These are phyloP conservation scores for Eubasilissa regina DNA, from an alignment of 1,140 invertebrate species.

Conservation along the genomic window DNA sequence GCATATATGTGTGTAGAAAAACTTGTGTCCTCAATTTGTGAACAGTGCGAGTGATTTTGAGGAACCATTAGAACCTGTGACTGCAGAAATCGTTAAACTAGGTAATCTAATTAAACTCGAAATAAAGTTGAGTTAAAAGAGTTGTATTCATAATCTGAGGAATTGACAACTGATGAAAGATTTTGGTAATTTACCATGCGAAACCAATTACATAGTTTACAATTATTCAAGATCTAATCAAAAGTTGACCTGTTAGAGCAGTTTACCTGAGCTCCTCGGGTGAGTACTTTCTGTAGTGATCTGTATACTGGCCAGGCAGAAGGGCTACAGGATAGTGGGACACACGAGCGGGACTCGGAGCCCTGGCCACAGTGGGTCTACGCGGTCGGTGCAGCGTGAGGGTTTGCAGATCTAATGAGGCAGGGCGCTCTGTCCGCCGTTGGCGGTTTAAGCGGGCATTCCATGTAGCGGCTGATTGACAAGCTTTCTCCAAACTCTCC, in stretches of 20 bases:
- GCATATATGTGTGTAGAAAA: too few relatives aligned
- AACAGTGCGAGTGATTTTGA: too few relatives aligned
- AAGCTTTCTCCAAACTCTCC: conserved; percentile 88
- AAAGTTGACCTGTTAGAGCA: conserved; percentile 26
- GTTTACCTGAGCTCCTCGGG: conserved; percentile 76
- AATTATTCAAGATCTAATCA: too few relatives aligned
- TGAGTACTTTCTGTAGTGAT: conserved; percentile 82
- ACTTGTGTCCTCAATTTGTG: too few relatives aligned
- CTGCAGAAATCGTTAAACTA: too few relatives aligned
- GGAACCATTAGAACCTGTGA: too few relatives aligned
- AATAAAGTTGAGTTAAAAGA: too few relatives aligned
- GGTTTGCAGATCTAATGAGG: conserved; percentile 84
- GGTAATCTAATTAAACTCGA: too few relatives aligned
- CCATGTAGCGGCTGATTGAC: conserved; percentile 90
- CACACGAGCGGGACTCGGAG: conserved; percentile 77
- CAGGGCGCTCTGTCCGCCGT: conserved; percentile 65
- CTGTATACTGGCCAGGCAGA: conserved; percentile 94
- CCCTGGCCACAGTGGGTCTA: not conserved
- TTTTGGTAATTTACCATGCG: too few relatives aligned
- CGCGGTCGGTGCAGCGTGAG: conserved; percentile 78
- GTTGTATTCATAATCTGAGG: too few relatives aligned
- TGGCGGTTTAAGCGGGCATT: conserved; percentile 89
- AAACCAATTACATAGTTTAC: too few relatives aligned
- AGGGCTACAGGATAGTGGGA: conserved; percentile 89
- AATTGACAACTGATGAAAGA: too few relatives aligned